Conservation (phyloP, 2,797 vertebrate species). For the Cetoscarus ocellatus region DNA sequence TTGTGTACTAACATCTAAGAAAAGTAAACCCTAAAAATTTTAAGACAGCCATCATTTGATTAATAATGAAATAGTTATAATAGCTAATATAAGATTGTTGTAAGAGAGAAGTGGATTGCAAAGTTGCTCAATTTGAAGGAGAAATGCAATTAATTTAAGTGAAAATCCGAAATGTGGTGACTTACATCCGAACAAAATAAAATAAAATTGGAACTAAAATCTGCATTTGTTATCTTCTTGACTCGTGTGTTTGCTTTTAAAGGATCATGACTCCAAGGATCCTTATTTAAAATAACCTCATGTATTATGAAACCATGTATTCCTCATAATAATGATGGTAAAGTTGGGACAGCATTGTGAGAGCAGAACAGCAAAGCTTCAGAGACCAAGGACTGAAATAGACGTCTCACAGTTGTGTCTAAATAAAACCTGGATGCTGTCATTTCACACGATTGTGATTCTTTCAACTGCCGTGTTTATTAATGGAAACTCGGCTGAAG, state of each 20-base stretch:
- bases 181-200: no score
- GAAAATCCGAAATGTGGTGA: no score
- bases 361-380: slow-evolving; percentile 12
- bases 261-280: not conserved
- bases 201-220: no score
- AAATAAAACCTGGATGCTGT: slow-evolving; percentile 57
- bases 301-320: not conserved
- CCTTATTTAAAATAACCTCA: not conserved
- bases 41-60: no score
- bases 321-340: slow-evolving; percentile 4
- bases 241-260: not conserved
- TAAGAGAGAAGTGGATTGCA: no score
- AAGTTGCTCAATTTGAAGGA: no score
- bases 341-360: not conserved
- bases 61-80: no score
- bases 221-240: no score
- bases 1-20: no score
- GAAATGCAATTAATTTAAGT: no score
- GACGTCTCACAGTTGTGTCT: slow-evolving; percentile 34
- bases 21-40: no score
- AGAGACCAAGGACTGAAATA: slow-evolving; percentile 28
- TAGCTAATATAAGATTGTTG: no score
- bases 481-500: slow-evolving; percentile 43
- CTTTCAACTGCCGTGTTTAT: slow-evolving; percentile 45
- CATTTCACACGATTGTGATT: slow-evolving; percentile 50